phyloP scores from a whole-genome alignment of 2,888 invertebrate species.

The Blera fallax region DNA sequence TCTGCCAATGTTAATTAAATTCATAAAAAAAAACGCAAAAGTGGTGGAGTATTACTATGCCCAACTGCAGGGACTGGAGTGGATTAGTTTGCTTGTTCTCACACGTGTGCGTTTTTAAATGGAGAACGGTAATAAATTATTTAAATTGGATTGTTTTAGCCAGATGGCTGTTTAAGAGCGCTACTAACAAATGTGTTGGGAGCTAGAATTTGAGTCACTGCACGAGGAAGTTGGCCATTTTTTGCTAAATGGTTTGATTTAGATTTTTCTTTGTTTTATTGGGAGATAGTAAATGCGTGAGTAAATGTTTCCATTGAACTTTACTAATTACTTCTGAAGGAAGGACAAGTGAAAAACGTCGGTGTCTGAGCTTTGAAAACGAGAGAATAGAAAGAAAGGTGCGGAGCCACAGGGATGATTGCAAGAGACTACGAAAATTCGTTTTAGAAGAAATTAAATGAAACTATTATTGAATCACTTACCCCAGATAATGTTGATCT shows the following conservation, averaged over 20 bases:
- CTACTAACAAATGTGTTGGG: not conserved
- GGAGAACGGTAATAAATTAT: constrained; percentile 59
- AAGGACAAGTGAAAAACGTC: too few relatives aligned
- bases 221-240: constrained; percentile 1
- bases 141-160: constrained; percentile 56
- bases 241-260: not conserved
- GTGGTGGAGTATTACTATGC: constrained; percentile 18
- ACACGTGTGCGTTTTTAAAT: constrained; percentile 46
- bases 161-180: not conserved
- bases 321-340: too few relatives aligned
- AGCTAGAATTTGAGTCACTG: constrained; percentile 1
- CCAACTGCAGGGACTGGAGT: constrained; percentile 24
- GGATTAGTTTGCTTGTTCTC: constrained; percentile 20
- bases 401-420: too few relatives aligned
- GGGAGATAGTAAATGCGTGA: too few relatives aligned
- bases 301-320: too few relatives aligned
- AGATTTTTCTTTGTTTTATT: too few relatives aligned
- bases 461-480: too few relatives aligned
- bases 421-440: too few relatives aligned
- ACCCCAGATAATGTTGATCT: too few relatives aligned
- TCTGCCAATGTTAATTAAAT: constrained; percentile 50
- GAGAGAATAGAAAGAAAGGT: too few relatives aligned
- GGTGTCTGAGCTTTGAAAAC: too few relatives aligned
- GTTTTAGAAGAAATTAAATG: too few relatives aligned
- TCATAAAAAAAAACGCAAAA: constrained; percentile 35